Evolutionary conservation across 2,888 invertebrate species (phyloP), one percentile per base, ranked within the genome.

Genomic region (Rhingia rostrata): DNA sequence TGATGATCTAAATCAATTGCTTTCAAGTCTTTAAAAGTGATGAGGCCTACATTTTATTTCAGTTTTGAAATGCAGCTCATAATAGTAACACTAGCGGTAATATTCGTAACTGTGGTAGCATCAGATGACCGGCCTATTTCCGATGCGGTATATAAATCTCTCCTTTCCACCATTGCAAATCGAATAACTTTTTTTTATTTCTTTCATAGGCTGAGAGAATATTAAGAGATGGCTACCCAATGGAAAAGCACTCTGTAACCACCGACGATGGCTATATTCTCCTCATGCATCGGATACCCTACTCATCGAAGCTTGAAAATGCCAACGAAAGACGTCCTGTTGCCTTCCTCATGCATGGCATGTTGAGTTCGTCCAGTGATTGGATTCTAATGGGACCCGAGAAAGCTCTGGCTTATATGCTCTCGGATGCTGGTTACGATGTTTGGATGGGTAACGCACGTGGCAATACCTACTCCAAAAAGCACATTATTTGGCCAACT

Each of bases 361-460:
- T 90, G 60, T 73, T 90, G 14, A 88, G 89, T 84, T 89, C 89
- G 10, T 90, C 90, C 0, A 89, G 89, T 30, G 90, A 90, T 77
- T 89, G 89, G 89, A 88, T 90, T 0, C 85, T 89, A 2, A 87
- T 89, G 86, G 90, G 90, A 7, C 89, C 89, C 0, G 74, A 86
- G 5, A 87, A 88, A 43, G 86, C 89, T 0, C 63, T 89, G 61
- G 90, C 88, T n/a, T 91, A 89, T 56, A 83, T 89, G 6, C 87
- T 95, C 9, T 93, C 95, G 0, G 94, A 95, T 87, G 92, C 92
- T 82, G 95, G 95, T 4, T 95, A 93, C 87, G 95, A 95, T 86
- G 95, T 95, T 0, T 97, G 97, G 97, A 90, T 97, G 91, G 96
- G 95, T 0, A 97, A 97, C 88, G 93, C 93, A 4, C 93, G 97